Conservation (phyloP, 2,888 invertebrate genomes). For the Plusia festucae region DNA sequence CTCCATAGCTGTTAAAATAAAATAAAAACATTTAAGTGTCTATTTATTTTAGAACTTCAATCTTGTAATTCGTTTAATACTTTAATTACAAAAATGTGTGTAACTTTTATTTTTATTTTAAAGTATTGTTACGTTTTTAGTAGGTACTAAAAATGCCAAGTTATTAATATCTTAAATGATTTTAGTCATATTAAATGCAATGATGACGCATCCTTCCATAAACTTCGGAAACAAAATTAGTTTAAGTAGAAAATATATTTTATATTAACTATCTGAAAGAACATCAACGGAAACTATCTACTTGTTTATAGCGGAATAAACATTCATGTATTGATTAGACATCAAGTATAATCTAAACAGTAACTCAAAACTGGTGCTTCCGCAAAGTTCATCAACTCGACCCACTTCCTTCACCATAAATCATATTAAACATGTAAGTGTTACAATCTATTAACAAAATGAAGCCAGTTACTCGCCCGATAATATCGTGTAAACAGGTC, state of each 20-base stretch:
- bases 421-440: conserved; percentile 52
- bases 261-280: neutral
- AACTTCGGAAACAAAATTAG: too few species aligned
- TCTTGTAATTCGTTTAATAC: too few species aligned
- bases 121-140: too few species aligned
- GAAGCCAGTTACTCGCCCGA: conserved; percentile 46
- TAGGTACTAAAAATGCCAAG: too few species aligned
- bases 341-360: conserved; percentile 43
- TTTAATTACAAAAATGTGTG: too few species aligned
- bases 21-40: too few species aligned
- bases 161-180: too few species aligned
- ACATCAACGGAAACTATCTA: neutral
- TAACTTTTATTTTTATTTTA: too few species aligned
- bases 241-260: neutral
- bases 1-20: too few species aligned
- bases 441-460: conserved; percentile 33
- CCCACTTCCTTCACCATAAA: conserved; percentile 55
- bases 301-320: conserved; percentile 33
- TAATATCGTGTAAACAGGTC: conserved; percentile 58
- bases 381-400: conserved; percentile 51
- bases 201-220: too few species aligned
- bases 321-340: conserved; percentile 24
- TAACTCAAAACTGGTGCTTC: conserved; percentile 41
- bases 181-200: too few species aligned
- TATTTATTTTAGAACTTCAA: too few species aligned